These are phyloP conservation scores for Illadopsis cleaveri DNA, from an alignment of 2,113 vertebrate species.

Conservation along the genomic window DNA sequence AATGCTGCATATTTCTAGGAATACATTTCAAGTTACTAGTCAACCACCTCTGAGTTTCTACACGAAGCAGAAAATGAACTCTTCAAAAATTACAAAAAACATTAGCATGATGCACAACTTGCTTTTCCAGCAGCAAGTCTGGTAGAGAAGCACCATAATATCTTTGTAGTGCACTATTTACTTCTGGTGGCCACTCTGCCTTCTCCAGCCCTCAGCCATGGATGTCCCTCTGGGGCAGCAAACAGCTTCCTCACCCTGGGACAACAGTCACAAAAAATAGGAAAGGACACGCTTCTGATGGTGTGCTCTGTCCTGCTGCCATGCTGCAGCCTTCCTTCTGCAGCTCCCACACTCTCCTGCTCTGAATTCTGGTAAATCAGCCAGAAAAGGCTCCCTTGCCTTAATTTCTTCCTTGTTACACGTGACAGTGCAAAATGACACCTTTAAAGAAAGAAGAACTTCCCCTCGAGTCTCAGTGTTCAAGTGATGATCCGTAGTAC, in stretches of 20 bases:
- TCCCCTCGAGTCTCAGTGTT: neutral
- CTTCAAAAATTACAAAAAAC: slow-evolving; percentile 44
- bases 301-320: neutral
- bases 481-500: slow-evolving; percentile 70
- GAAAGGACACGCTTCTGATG: neutral
- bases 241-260: neutral
- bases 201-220: neutral
- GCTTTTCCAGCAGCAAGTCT: slow-evolving; percentile 79
- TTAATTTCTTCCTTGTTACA: neutral
- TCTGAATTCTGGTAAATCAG: neutral
- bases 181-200: neutral
- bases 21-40: slow-evolving; percentile 70
- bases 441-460: slow-evolving; percentile 13
- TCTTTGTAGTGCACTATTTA: slow-evolving; percentile 55
- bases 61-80: slow-evolving; percentile 49
- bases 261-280: neutral
- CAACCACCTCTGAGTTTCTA: slow-evolving; percentile 64
- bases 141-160: slow-evolving; percentile 61
- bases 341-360: neutral
- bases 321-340: neutral
- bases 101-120: slow-evolving; percentile 61
- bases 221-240: neutral
- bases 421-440: slow-evolving; percentile 43
- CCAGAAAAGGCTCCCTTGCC: neutral
- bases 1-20: slow-evolving; percentile 38